A percentile compares a stretch with the other conserved stretches of the same genome.
Conservation (phyloP, 2,797 vertebrate genomes). For the Notamacropus eugenii region DNA sequence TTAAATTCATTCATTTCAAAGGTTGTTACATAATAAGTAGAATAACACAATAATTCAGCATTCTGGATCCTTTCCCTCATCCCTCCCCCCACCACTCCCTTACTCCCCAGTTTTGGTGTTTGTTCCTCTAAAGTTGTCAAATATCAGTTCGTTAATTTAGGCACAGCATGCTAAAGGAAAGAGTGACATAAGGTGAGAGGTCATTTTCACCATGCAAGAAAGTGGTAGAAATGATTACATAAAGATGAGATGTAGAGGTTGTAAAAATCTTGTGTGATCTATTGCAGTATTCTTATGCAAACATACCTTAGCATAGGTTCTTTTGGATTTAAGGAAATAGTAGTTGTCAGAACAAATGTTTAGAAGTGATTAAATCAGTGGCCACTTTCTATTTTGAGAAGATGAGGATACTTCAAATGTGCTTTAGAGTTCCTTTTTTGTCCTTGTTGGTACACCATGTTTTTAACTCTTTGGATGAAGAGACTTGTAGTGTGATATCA, state of each 20-base stretch:
- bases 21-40: conserved; percentile 59
- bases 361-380: conserved; percentile 71
- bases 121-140: conserved; percentile 66
- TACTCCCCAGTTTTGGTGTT: conserved; percentile 5
- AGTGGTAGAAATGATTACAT: conserved; percentile 20
- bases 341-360: conserved; percentile 74
- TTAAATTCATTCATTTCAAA: conserved; percentile 73
- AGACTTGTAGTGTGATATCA: conserved; percentile 17
- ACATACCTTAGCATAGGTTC: conserved; percentile 21
- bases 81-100: background rate
- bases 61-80: conserved; percentile 30
- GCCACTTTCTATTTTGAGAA: conserved; percentile 52
- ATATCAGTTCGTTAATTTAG: conserved; percentile 41
- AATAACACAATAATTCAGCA: conserved; percentile 11
- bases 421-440: conserved; percentile 46
- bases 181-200: conserved; percentile 77
- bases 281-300: conserved; percentile 62
- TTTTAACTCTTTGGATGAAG: conserved; percentile 71
- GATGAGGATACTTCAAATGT: conserved; percentile 65
- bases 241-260: conserved; percentile 46
- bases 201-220: conserved; percentile 68
- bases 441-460: conserved; percentile 40
- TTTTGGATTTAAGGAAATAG: conserved; percentile 58
- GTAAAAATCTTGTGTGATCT: conserved; percentile 48
- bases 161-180: conserved; percentile 65